phyloP scores from a whole-genome alignment of 2,113 vertebrate species.

The Puffinus mauretanicus region DNA sequence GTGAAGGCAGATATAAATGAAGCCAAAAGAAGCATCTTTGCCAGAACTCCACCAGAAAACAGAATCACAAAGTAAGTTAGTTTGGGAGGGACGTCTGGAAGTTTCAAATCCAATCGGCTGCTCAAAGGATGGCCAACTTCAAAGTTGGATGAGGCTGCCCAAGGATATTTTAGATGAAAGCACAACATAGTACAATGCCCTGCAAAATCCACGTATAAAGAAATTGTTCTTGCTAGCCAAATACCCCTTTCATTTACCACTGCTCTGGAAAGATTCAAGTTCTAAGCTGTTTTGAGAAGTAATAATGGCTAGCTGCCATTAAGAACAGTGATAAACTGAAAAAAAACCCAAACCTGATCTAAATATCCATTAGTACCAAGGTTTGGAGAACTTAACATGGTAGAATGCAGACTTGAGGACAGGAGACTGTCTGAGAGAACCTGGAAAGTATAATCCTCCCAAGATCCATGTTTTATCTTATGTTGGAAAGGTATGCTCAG shows the following conservation, averaged over 20 bases:
- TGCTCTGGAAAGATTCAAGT: not conserved
- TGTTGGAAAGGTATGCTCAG: not conserved
- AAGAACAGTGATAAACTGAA: not conserved
- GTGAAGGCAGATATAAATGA: not conserved
- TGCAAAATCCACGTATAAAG: not conserved
- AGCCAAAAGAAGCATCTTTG: not conserved
- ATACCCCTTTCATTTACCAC: not conserved
- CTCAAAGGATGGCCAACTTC: constrained; percentile 1
- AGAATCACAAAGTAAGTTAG: not conserved
- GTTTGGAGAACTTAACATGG: not conserved
- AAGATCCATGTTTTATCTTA: not conserved
- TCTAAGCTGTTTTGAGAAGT: not conserved
- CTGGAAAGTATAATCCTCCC: not conserved
- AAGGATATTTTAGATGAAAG: not conserved
- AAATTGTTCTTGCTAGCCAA: not conserved
- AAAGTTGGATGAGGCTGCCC: not conserved
- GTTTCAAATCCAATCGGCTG: not conserved
- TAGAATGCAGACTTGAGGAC: not conserved
- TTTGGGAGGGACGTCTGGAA: not conserved
- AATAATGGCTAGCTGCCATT: not conserved
- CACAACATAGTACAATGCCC: not conserved
- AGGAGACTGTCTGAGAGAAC: not conserved
- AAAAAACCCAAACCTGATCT: not conserved
- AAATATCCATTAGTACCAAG: not conserved
- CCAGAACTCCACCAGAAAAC: constrained; percentile 8